Evolutionary conservation across 2,888 invertebrate species (phyloP).

Genomic region (Cataglyphis cursor): DNA sequence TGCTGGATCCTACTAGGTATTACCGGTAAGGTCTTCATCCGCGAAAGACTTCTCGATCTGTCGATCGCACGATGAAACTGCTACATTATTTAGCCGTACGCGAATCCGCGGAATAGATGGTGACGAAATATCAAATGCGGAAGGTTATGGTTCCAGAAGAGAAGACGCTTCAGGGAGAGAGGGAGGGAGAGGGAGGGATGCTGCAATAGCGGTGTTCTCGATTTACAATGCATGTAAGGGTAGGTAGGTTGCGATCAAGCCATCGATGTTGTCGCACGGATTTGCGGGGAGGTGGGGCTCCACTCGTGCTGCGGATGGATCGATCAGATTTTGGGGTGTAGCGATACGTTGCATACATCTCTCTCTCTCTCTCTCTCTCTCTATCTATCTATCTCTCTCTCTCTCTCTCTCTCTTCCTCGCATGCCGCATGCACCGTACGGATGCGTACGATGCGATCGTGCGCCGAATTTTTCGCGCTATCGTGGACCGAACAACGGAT

Average conservation of each 20-base stretch:
- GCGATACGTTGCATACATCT: conserved; percentile 70
- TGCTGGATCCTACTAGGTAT: conserved; percentile 86
- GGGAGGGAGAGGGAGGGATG: neutral
- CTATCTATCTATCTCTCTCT: conserved; percentile 1
- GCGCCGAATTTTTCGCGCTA: conserved; percentile 53
- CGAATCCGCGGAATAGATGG: conserved; percentile 26
- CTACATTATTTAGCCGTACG: neutral
- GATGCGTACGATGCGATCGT: conserved; percentile 25
- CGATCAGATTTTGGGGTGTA: conserved; percentile 79
- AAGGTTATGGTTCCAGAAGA: conserved; percentile 15
- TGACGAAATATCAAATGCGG: conserved; percentile 19
- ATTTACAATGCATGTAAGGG: neutral
- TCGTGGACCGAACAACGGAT: conserved; percentile 16
- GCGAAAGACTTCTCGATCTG: neutral
- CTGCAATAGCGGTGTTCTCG: conserved; percentile 18
- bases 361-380: conserved; percentile 35
- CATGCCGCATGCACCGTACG: conserved; percentile 52
- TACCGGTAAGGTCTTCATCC: conserved; percentile 83
- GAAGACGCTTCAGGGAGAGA: neutral
- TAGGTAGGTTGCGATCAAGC: conserved; percentile 12
- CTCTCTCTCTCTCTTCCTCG: neutral
- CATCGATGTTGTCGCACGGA: conserved; percentile 35
- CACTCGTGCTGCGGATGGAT: conserved; percentile 75
- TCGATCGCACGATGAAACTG: neutral
- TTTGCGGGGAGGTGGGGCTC: conserved; percentile 68